Conservation (phyloP, 2,888 invertebrate species). For the Amphimallon solstitiale region DNA sequence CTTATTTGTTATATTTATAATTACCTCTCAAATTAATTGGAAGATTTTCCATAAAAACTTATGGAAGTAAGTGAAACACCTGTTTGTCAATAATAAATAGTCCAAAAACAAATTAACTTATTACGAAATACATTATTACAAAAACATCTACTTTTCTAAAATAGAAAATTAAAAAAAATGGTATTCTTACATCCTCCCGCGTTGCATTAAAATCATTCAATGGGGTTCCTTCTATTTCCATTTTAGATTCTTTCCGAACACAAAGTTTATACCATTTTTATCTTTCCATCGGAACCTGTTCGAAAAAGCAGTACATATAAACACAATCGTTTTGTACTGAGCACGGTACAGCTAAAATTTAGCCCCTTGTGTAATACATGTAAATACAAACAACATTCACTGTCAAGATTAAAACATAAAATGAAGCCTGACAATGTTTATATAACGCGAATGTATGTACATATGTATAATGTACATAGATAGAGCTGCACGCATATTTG, state of each 20-base stretch:
- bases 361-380: neutral
- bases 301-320: constrained; percentile 11
- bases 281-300: constrained; percentile 12
- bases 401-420: constrained; percentile 37
- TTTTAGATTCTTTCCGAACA: constrained; percentile 12
- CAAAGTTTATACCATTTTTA: constrained; percentile 13
- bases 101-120: neutral
- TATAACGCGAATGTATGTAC: constrained; percentile 13
- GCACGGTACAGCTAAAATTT: neutral
- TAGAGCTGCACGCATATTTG: too few relatives aligned
- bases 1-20: too few relatives aligned
- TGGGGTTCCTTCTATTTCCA: constrained; percentile 38
- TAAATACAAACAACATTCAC: constrained; percentile 27
- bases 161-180: neutral
- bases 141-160: too few relatives aligned
- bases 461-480: neutral
- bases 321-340: neutral
- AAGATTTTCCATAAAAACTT: too few relatives aligned
- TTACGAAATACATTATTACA: too few relatives aligned
- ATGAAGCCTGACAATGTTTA: constrained; percentile 38
- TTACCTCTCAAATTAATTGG: too few relatives aligned
- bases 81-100: neutral
- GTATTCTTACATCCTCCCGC: constrained; percentile 28
- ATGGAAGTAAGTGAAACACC: too few relatives aligned
- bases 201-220: constrained; percentile 33